Conservation (phyloP, 2,888 invertebrate species). For the Scaptomyza reducta region DNA sequence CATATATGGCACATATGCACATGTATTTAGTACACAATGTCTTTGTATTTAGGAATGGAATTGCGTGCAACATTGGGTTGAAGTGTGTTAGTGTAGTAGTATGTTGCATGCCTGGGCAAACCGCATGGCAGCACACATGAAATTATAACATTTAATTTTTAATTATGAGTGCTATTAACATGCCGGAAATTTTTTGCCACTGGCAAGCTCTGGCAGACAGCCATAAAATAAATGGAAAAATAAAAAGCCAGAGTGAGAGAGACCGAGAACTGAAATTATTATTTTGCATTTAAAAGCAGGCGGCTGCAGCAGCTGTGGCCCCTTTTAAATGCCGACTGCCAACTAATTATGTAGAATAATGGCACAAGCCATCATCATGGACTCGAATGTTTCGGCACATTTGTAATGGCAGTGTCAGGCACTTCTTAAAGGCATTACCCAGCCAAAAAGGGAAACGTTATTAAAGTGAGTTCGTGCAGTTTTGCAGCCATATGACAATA, state of each 20-base stretch:
- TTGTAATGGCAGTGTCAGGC: constrained; percentile 21
- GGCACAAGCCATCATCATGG: constrained; percentile 34
- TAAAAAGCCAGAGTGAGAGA: constrained; percentile 22
- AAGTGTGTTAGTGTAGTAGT: constrained; percentile 18
- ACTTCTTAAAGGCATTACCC: constrained; percentile 2
- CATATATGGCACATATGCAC: background rate
- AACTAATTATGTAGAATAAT: constrained; percentile 69
- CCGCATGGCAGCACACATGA: constrained; percentile 66
- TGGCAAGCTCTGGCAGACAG: constrained; percentile 53
- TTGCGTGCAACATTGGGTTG: constrained; percentile 25
- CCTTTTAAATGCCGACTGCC: constrained; percentile 44
- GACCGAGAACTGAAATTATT: constrained; percentile 50
- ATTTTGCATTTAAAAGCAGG: constrained; percentile 65
- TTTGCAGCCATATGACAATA: constrained; percentile 27
- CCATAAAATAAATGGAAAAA: constrained; percentile 52
- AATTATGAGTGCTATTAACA: constrained; percentile 76
- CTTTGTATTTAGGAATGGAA: constrained; percentile 12
- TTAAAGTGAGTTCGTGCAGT: background rate
- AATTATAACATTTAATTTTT: constrained; percentile 76
- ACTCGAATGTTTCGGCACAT: constrained; percentile 4
- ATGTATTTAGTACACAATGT: constrained; percentile 32
- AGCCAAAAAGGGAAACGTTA: background rate
- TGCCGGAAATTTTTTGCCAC: constrained; percentile 65
- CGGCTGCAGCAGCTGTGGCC: constrained; percentile 31
- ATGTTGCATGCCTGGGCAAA: constrained; percentile 33